These are phyloP conservation scores for Ruditapes philippinarum DNA, from an alignment of 1,140 invertebrate species.

Conservation along the genomic window DNA sequence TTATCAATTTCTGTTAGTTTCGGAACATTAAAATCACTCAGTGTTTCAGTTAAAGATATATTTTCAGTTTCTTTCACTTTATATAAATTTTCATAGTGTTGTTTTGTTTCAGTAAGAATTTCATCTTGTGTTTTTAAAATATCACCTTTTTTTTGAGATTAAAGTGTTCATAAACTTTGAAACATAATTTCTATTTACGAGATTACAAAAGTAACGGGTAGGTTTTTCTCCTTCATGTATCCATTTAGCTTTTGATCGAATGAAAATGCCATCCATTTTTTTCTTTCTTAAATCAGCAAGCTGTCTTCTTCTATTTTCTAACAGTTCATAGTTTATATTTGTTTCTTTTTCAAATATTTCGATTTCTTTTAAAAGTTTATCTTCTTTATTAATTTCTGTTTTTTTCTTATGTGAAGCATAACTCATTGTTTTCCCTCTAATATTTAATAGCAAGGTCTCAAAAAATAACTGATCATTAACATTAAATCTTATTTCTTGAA, in stretches of 20 bases:
- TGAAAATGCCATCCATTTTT: not conserved
- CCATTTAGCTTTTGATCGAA: conserved; percentile 14
- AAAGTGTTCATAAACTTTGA: conserved; percentile 24
- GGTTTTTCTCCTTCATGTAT: conserved; percentile 39
- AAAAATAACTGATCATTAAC: conserved; percentile 14
- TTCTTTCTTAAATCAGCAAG: not conserved
- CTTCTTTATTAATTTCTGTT: not conserved
- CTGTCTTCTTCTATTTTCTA: not conserved
- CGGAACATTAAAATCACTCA: not conserved
- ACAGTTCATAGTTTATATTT: not conserved
- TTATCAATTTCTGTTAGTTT: not conserved
- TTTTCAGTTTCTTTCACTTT: not conserved
- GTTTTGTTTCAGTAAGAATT: not conserved
- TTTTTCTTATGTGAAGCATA: not conserved
- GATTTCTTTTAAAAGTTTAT: not conserved
- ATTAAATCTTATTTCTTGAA: not conserved
- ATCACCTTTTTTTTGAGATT: not conserved
- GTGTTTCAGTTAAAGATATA: not conserved
- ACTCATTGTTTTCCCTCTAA: not conserved
- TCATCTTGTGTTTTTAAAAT: not conserved
- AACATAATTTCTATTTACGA: conserved; percentile 9
- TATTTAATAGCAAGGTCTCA: no score
- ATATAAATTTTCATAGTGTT: conserved; percentile 11
- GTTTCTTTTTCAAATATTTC: not conserved
- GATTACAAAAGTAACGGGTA: not conserved